Base-by-base conservation (phyloP, 1,140 invertebrate species). In the Papilio glaucus region DNA sequence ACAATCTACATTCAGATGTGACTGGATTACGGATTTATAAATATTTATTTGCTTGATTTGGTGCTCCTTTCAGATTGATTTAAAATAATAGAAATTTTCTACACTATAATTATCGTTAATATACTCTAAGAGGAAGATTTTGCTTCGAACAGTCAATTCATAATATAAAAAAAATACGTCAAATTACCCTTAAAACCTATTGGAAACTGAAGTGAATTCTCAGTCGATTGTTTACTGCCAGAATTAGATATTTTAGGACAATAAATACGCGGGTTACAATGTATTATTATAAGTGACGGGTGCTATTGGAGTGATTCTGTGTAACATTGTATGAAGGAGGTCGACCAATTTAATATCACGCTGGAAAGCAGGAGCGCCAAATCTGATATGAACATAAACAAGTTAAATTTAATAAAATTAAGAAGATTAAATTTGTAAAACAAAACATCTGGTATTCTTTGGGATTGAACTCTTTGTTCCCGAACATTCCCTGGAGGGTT, bases 261-360 rank as follows among this genome's bases (percentile, higher is more conserved):
- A 65, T 65, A 65, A 65, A 12, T 62, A 65, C 37, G 33, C 37
- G 33, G 62, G 62, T 21, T 38, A 12, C 37, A 38, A 39, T 65
- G 37, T 65, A 62, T 7, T 65, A 62, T 7, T 38, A 5, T 65
- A 65, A 65, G 37, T 2, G 37, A 41, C 39, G 9, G 62, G 62
- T 65, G 62, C 62, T 63, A 63, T 39, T 38, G 33, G 29, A 37
- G 33, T 62, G n/a, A 41, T 41, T 38, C 12, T 9, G 6, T 6
- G 45, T 49, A 21, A 49, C 18, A 21, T n/a, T 53, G 9, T 53
- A 53, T 49, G 18, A 15, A 49, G 15, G 8, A 1, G n/a, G 8
- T 49, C 7, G 15, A 21, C 9, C 12, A 53, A 53, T 21, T 53
- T 4, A 53, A 53, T 53, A 24, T 7, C 45, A 21, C 7, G 12